phyloP scores from a whole-genome alignment of 2,797 vertebrate species.

The Menidia menidia region DNA sequence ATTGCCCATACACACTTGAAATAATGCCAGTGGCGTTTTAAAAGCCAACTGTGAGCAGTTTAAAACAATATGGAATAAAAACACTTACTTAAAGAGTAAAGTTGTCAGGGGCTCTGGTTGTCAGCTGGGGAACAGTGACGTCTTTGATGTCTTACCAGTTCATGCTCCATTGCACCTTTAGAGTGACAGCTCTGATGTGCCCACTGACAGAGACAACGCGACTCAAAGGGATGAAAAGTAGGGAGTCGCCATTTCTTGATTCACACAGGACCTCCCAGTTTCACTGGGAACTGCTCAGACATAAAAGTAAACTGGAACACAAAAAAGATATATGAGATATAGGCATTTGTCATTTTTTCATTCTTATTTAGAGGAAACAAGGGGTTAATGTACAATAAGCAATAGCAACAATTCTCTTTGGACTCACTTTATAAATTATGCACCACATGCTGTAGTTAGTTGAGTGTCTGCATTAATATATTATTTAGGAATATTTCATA shows the following conservation, averaged over 20 bases:
- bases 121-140: slow-evolving; percentile 41
- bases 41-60: not conserved
- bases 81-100: not conserved
- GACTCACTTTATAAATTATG: not conserved
- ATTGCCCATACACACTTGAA: not conserved
- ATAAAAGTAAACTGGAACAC: slow-evolving; percentile 26
- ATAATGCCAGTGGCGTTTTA: slow-evolving; percentile 2
- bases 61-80: not conserved
- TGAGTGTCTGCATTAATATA: not conserved
- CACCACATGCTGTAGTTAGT: not conserved
- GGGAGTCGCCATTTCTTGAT: slow-evolving; percentile 42
- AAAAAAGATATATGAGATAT: too few relatives aligned
- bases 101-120: slow-evolving; percentile 25
- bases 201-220: slow-evolving; percentile 61
- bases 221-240: slow-evolving; percentile 49
- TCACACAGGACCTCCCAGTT: slow-evolving; percentile 30
- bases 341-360: not conserved
- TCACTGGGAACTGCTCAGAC: slow-evolving; percentile 37
- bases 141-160: slow-evolving; percentile 55
- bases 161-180: slow-evolving; percentile 47
- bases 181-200: slow-evolving; percentile 64
- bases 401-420: not conserved
- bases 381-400: not conserved
- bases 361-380: not conserved
- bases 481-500: not conserved